Conservation (phyloP, 2,113 vertebrate genomes). For the Jaculus jaculus region DNA sequence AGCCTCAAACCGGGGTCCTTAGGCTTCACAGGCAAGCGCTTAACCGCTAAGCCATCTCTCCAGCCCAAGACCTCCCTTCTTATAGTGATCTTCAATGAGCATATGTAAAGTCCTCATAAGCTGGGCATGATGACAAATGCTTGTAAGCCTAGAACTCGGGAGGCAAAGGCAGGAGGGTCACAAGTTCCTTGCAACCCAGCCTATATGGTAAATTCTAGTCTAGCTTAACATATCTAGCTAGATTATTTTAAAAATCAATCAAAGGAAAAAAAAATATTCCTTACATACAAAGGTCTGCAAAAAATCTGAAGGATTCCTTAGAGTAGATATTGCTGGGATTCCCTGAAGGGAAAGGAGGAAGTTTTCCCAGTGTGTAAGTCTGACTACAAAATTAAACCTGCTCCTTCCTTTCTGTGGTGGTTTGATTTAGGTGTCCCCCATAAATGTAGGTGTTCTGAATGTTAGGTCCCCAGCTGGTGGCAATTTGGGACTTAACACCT, state of each 20-base stretch:
- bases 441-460: no score
- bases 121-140: neutral
- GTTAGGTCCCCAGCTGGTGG: no score
- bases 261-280: neutral
- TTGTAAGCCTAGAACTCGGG: neutral
- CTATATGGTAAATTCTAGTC: neutral
- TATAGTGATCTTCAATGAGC: neutral
- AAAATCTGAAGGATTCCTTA: neutral
- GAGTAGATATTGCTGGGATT: slow-evolving; percentile 13
- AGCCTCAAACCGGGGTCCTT: no score
- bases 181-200: neutral
- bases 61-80: neutral
- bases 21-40: no score
- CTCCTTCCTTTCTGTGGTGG: neutral
- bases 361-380: neutral
- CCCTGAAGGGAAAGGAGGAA: neutral
- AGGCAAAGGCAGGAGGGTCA: neutral
- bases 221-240: neutral
- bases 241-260: neutral
- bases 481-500: no score
- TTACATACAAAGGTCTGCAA: neutral
- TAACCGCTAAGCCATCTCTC: no score
- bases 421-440: no score
- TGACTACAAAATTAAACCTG: neutral
- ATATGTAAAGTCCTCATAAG: neutral